Conservation (phyloP, 2,888 invertebrate genomes). For the Beris morrisii region DNA sequence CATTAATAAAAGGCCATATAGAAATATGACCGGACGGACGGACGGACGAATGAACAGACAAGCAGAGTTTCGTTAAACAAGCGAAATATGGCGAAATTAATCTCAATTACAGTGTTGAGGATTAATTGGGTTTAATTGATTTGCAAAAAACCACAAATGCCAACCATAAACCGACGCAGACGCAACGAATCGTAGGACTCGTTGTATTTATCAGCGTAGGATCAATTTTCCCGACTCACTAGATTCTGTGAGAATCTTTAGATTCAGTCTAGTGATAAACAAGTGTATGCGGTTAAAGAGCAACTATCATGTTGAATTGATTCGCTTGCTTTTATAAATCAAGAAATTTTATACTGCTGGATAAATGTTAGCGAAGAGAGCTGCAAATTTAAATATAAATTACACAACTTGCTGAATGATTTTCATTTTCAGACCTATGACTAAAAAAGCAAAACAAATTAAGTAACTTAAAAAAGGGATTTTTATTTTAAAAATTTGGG, state of each 20-base stretch:
- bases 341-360: not conserved
- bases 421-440: too few relatives aligned
- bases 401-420: too few relatives aligned
- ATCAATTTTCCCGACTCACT: conserved; percentile 1
- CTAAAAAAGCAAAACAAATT: too few relatives aligned
- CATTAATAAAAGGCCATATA: too few relatives aligned
- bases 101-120: conserved; percentile 53
- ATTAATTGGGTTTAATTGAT: conserved; percentile 58
- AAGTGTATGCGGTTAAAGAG: conserved; percentile 11
- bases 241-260: conserved; percentile 11
- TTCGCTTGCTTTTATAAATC: not conserved
- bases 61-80: conserved; percentile 14
- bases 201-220: conserved; percentile 41
- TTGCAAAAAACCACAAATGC: conserved; percentile 57
- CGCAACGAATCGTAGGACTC: conserved; percentile 38
- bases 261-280: not conserved
- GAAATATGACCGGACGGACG: conserved; percentile 6
- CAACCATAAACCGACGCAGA: conserved; percentile 46
- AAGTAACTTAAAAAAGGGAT: too few relatives aligned
- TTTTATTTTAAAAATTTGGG: too few relatives aligned
- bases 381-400: too few relatives aligned
- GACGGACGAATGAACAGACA: not conserved
- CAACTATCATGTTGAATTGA: conserved; percentile 12
- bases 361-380: too few relatives aligned
- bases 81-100: conserved; percentile 28